A percentile compares a stretch with the other conserved stretches of the same genome.
Evolutionary conservation across 2,888 invertebrate species (phyloP).

Genomic region (Cynaeus angustus): DNA sequence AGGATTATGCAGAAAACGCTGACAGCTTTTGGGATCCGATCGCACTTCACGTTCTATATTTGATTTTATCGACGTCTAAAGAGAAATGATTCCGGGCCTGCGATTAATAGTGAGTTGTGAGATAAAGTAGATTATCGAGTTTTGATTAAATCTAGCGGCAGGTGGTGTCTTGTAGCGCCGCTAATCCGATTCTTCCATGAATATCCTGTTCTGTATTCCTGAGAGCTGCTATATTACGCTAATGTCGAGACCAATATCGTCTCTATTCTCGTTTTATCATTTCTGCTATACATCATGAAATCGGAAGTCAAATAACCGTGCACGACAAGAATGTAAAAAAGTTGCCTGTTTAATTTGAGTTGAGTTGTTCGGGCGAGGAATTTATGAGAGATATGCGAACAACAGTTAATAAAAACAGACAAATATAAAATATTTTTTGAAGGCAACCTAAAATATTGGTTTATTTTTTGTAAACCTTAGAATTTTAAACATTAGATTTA

Average conservation of each 20-base stretch:
- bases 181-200: slow-evolving; percentile 6
- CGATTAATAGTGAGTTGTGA: background rate
- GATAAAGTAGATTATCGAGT: slow-evolving; percentile 6
- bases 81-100: background rate
- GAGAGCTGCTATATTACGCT: slow-evolving; percentile 4
- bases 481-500: no score
- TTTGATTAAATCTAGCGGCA: slow-evolving; percentile 8
- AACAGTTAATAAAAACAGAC: no score
- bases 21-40: no score
- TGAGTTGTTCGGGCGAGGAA: no score
- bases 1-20: no score
- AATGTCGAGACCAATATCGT: slow-evolving; percentile 3
- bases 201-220: slow-evolving; percentile 11
- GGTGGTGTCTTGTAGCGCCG: slow-evolving; percentile 5
- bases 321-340: background rate
- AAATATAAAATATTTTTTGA: no score
- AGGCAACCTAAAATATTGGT: no score
- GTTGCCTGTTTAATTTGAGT: background rate
- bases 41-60: no score
- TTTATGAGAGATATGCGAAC: no score
- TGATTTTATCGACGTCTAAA: no score
- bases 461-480: no score
- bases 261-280: background rate
- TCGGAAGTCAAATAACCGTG: background rate
- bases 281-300: background rate